Percentiles rank a stretch among this genome's conserved stretches.
These are phyloP conservation scores for Toxotes chatareus DNA, from an alignment of 2,113 vertebrate species.

Conservation along the genomic window DNA sequence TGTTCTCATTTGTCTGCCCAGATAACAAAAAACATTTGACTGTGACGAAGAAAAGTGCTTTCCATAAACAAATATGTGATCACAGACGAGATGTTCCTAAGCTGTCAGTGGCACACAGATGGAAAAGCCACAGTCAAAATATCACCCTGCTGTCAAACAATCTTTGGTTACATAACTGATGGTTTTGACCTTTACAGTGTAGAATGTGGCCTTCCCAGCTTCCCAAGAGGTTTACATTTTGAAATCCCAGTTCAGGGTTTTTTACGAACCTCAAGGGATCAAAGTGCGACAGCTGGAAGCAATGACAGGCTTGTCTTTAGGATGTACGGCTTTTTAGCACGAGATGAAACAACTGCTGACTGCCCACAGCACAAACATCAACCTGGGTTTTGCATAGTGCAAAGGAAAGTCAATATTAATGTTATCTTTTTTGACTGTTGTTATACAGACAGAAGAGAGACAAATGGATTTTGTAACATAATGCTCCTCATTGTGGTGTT, in stretches of 20 bases:
- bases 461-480: constrained; percentile 21
- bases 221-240: constrained; percentile 53
- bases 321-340: constrained; percentile 19
- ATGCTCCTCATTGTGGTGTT: not conserved
- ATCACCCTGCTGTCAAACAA: constrained; percentile 32
- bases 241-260: constrained; percentile 43
- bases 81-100: not conserved
- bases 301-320: constrained; percentile 26
- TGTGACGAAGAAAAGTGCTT: constrained; percentile 31
- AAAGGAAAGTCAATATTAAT: not conserved
- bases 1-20: not conserved
- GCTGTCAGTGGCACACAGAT: constrained; percentile 9
- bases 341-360: constrained; percentile 30
- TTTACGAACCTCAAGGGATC: constrained; percentile 52
- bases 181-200: constrained; percentile 17
- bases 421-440: not conserved
- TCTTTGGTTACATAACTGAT: constrained; percentile 52
- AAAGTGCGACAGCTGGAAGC: constrained; percentile 34
- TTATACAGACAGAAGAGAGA: constrained; percentile 34
- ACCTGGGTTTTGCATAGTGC: not conserved
- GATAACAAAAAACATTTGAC: constrained; percentile 23
- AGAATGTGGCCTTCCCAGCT: constrained; percentile 32
- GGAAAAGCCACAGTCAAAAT: not conserved
- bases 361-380: not conserved
- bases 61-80: constrained; percentile 43